Evolutionary conservation across 2,113 vertebrate species (phyloP).

Genomic region (Hippocampus barbouri): DNA sequence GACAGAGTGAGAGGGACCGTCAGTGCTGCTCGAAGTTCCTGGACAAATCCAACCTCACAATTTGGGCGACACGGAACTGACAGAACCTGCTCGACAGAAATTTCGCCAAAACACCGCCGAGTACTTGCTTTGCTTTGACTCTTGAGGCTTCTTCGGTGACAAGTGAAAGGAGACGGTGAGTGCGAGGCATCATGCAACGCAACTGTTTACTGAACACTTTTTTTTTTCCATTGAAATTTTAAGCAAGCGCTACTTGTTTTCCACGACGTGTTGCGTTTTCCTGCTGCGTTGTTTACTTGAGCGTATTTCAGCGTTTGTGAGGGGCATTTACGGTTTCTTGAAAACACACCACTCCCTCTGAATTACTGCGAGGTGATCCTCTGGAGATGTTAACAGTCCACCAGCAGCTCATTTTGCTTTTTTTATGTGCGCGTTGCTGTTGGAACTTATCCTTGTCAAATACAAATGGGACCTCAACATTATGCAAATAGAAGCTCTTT

Average conservation of each 20-base stretch:
- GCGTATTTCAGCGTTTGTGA: too few species aligned
- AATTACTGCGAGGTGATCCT: conserved; percentile 1
- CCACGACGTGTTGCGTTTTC: not conserved
- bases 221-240: not conserved
- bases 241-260: not conserved
- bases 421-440: not conserved
- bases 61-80: not conserved
- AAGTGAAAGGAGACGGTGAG: not conserved
- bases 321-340: conserved; percentile 9
- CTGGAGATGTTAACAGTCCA: conserved; percentile 6
- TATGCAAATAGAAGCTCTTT: too few species aligned
- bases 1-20: not conserved
- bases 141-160: not conserved
- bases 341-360: not conserved
- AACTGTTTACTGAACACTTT: not conserved
- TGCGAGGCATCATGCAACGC: not conserved
- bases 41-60: not conserved
- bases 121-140: not conserved
- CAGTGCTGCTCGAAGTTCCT: not conserved
- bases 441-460: not conserved
- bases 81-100: not conserved
- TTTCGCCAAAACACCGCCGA: not conserved
- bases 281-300: not conserved
- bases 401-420: conserved; percentile 4
- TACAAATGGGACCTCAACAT: too few species aligned